Conservation (phyloP, 2,888 invertebrate species). For the Glaucopsyche alexis region DNA sequence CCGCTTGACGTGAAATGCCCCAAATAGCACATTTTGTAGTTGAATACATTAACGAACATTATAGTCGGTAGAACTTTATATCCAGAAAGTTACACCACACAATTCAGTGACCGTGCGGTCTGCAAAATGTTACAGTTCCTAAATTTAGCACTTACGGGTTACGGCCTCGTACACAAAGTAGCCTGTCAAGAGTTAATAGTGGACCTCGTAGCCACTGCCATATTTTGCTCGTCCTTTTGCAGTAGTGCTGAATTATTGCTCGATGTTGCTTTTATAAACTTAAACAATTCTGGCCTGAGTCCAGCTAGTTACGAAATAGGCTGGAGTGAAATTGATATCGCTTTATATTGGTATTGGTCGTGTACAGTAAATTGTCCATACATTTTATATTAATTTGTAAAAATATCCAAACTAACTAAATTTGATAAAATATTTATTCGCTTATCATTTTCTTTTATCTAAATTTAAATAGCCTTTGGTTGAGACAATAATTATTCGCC, state of each 20-base stretch:
- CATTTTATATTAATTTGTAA: no score
- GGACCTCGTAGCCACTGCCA: background rate
- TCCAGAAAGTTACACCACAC: background rate
- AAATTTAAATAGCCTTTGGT: background rate
- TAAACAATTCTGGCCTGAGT: slow-evolving; percentile 9
- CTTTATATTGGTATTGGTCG: slow-evolving; percentile 10
- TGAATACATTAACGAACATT: background rate
- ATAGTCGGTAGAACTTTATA: background rate
- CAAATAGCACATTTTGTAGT: background rate
- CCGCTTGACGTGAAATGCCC: no score
- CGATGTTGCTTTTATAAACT: slow-evolving; percentile 10
- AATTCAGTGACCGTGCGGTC: background rate
- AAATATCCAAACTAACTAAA: no score
- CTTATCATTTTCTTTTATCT: background rate
- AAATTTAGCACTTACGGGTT: background rate
- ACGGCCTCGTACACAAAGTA: slow-evolving; percentile 10
- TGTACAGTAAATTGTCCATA: background rate
- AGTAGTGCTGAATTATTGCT: background rate
- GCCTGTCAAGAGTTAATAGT: slow-evolving; percentile 5
- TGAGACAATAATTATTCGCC: background rate
- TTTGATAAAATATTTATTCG: no score
- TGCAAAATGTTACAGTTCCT: background rate
- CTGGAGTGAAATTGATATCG: slow-evolving; percentile 8
- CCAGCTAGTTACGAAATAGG: slow-evolving; percentile 11
- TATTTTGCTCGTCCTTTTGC: slow-evolving; percentile 10